Base-by-base conservation (phyloP, 2,113 vertebrate genomes). In the Craseonycteris thonglongyai region DNA sequence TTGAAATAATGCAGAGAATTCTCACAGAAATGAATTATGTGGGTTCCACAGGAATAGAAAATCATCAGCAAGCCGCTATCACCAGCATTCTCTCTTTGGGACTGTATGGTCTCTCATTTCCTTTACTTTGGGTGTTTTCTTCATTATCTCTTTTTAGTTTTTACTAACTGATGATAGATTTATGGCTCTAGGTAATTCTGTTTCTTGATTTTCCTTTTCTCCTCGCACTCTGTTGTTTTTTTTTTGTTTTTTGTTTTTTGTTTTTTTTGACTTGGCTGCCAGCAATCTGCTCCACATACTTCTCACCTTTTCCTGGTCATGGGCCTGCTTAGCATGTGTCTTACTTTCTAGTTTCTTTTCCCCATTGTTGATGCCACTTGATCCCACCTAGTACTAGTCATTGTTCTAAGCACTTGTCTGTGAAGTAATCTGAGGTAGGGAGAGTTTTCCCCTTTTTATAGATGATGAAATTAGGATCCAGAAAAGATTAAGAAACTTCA, bases 71-170 rank as follows among this genome's bases (percentile, higher is more conserved):
- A 88, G 63, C 9, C 5, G 18, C 24, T 38, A 13, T 81, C 35
- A 72, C 71, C 5, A 59, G 12, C 26, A 38, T 3, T 89, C 33
- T 83, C 40, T 83, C 40, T 42, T 30, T 69, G 59, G 65, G 30
- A 72, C 30, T 42, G 5, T 45, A 35, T 7, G 47, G 15, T 59
- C n/a, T 63, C 72, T 76, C n/a, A 35, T 78, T 92, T 92, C 38
- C 69, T 93, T 93, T 38, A 38, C 40, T 66, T 84, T 35, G 45
- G 7, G 47, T 91, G 45, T 66, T 94, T 93, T 93, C 66, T 88
- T 94, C 80, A 87, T 90, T 56, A 33, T 59, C 12, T n/a, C 35
- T 38, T 83, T 22, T 66, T 49, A 21, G 0, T 86, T 82, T 93
- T 68, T 49, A 66, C 59, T 51, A 42, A 71, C 51, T 35, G 8